Conservation (phyloP, 1,140 invertebrate species). For the Parapsyche elsis region DNA sequence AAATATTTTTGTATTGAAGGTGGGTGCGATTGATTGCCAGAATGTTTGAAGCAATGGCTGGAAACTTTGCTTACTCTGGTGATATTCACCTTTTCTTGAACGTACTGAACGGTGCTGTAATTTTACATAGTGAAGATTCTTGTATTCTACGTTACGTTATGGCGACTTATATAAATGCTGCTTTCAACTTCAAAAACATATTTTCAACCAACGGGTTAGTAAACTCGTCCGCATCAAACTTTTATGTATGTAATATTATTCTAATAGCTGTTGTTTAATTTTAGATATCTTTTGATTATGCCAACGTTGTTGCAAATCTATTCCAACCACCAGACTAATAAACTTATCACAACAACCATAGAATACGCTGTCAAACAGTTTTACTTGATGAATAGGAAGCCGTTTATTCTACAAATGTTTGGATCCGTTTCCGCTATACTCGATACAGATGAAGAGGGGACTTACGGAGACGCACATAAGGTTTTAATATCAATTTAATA, state of each 20-base stretch:
- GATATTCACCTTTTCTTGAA: constrained; percentile 98
- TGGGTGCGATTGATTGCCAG: constrained; percentile 96
- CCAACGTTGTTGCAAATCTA: constrained; percentile 97
- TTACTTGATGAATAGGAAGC: constrained; percentile 97
- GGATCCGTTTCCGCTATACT: constrained; percentile 96
- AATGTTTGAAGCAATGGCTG: constrained; percentile 99
- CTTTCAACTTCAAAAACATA: constrained; percentile 98
- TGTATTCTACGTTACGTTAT: constrained; percentile 95
- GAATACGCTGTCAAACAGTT: constrained; percentile 99
- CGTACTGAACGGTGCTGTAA: constrained; percentile 96
- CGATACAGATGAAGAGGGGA: constrained; percentile 89
- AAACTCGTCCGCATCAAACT: not conserved
- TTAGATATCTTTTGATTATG: constrained; percentile 95
- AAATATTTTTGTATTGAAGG: constrained; percentile 56
- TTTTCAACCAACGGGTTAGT: constrained; percentile 95
- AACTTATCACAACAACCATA: constrained; percentile 92
- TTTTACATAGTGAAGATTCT: constrained; percentile 96
- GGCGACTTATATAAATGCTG: constrained; percentile 97
- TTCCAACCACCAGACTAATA: constrained; percentile 97
- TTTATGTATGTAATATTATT: not conserved
- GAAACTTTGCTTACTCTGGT: constrained; percentile 96
- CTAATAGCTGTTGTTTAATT: constrained; percentile 56
- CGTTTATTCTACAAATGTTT: constrained; percentile 99
- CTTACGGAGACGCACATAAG: constrained; percentile 91
- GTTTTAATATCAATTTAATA: constrained; percentile 63